Conservation (phyloP, 2,113 vertebrate genomes). For the Formicarius rufipectus region DNA sequence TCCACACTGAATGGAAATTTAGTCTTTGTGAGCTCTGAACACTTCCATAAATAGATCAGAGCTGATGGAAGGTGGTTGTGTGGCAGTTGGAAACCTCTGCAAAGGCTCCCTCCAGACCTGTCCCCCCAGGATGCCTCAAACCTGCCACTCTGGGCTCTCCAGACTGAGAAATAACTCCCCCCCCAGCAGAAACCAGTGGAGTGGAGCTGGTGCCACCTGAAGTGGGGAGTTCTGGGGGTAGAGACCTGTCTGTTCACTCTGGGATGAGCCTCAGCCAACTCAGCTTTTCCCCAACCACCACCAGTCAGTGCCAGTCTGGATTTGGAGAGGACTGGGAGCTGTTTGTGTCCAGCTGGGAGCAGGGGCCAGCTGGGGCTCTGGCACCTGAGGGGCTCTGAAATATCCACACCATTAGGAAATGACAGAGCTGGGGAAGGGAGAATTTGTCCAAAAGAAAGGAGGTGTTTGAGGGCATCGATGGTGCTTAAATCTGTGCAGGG, state of each 20-base stretch:
- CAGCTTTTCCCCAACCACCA: too few species aligned
- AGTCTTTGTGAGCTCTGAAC: not conserved
- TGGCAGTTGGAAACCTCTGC: not conserved
- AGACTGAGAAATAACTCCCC: not conserved
- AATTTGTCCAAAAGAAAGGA: not conserved
- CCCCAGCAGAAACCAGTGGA: not conserved
- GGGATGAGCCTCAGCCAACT: rapidly evolving
- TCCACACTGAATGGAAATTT: not conserved
- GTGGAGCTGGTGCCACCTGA: not conserved
- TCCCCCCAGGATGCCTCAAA: not conserved
- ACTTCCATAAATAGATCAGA: not conserved
- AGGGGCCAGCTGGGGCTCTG: not conserved
- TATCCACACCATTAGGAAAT: not conserved
- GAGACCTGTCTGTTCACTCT: not conserved
- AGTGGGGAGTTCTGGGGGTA: not conserved
- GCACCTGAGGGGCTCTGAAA: not conserved
- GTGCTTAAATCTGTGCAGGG: not conserved
- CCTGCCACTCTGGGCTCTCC: not conserved
- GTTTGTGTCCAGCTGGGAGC: not conserved
- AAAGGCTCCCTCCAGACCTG: not conserved
- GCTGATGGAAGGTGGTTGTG: not conserved
- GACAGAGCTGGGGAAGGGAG: not conserved
- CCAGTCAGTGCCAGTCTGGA: not conserved
- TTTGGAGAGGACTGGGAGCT: not conserved
- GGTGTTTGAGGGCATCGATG: not conserved